phyloP scores from a whole-genome alignment of 2,888 invertebrate species.

The Tipula helvola region DNA sequence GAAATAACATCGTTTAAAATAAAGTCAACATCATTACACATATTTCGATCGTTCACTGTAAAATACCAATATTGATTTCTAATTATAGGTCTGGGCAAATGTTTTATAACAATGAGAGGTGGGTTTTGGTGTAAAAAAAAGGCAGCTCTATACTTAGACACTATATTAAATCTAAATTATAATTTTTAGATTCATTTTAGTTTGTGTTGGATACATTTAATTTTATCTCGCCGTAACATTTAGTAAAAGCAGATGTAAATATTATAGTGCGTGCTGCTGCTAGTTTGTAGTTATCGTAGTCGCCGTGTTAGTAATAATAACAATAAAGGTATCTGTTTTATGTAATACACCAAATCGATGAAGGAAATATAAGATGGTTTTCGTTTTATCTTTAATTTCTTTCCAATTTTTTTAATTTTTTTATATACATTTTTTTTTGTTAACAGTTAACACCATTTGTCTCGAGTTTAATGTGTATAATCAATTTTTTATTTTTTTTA shows the following conservation, averaged over 20 bases:
- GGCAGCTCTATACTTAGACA: not conserved
- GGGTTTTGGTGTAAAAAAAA: constrained; percentile 13
- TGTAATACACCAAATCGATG: not conserved
- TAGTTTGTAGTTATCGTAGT: not conserved
- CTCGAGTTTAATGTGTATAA: not conserved
- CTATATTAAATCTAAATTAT: not conserved
- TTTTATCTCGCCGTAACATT: not conserved
- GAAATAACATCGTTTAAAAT: not conserved
- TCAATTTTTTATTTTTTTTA: not conserved
- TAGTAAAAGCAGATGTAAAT: not conserved
- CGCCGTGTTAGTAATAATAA: not conserved
- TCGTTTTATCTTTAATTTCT: not conserved
- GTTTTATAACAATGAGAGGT: constrained; percentile 18
- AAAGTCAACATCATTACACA: not conserved
- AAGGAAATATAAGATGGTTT: not conserved
- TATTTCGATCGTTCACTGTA: not conserved
- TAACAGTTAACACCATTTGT: not conserved
- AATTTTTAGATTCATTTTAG: not conserved
- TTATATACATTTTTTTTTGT: not conserved
- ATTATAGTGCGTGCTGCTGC: not conserved
- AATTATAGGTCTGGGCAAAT: constrained; percentile 19
- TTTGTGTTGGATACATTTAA: not conserved
- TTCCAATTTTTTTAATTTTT: not conserved
- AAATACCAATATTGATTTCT: not conserved
- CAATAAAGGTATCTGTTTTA: not conserved